These are phyloP conservation scores for Cabera pusaria DNA, from an alignment of 2,888 invertebrate genomes.

Conservation along the genomic window DNA sequence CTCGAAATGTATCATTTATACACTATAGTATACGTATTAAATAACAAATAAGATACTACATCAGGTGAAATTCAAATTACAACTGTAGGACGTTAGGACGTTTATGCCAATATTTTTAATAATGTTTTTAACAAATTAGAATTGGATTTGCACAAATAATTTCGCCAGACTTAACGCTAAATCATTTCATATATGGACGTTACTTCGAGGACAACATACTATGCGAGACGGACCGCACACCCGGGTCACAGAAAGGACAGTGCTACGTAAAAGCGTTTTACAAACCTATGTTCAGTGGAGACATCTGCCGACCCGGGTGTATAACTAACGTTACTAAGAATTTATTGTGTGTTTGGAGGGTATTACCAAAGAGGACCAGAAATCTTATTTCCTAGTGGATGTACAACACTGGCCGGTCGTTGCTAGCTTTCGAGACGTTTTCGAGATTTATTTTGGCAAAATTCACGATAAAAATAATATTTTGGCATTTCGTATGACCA, in stretches of 20 bases:
- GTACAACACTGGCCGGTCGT: slow-evolving; percentile 77
- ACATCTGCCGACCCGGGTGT: slow-evolving; percentile 55
- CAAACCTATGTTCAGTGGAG: slow-evolving; percentile 30
- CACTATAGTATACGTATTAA: slow-evolving; percentile 57
- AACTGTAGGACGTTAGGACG: slow-evolving; percentile 49
- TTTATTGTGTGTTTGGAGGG: slow-evolving; percentile 76
- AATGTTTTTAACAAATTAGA: slow-evolving; percentile 39
- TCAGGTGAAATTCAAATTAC: slow-evolving; percentile 49
- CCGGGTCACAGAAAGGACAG: slow-evolving; percentile 47
- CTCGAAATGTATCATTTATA: slow-evolving; percentile 38
- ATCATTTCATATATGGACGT: slow-evolving; percentile 81
- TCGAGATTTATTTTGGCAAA: slow-evolving; percentile 47
- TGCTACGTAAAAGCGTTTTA: slow-evolving; percentile 24
- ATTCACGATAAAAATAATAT: slow-evolving; percentile 50
- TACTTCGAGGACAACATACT: slow-evolving; percentile 74
- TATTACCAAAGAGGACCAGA: slow-evolving; percentile 72
- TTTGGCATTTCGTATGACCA: slow-evolving; percentile 61
- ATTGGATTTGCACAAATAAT: slow-evolving; percentile 52
- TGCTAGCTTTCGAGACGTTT: slow-evolving; percentile 63
- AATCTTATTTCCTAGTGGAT: slow-evolving; percentile 77
- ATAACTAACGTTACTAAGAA: slow-evolving; percentile 65
- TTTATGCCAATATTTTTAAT: slow-evolving; percentile 42
- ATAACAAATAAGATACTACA: slow-evolving; percentile 64
- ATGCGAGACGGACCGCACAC: slow-evolving; percentile 71
- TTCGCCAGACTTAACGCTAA: slow-evolving; percentile 71